Conservation (phyloP, 2,797 vertebrate species). For the Melanotaenia trifasciata region DNA sequence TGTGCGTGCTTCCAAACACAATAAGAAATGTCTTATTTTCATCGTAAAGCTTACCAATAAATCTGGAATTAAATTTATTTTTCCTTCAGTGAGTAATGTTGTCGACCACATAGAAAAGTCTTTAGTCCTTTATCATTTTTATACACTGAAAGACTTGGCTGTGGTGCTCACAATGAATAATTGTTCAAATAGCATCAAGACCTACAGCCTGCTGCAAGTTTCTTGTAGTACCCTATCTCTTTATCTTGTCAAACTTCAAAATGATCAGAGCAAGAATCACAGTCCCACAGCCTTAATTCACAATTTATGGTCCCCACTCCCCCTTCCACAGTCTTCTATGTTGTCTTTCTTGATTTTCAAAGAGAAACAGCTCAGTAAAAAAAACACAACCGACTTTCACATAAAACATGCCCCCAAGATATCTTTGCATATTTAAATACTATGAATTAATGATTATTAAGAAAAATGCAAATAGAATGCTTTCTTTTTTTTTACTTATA, state of each 20-base stretch:
- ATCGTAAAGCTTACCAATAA: constrained; percentile 13
- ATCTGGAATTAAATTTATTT: constrained; percentile 26
- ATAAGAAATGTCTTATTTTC: constrained; percentile 21
- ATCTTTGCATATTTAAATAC: constrained; percentile 9
- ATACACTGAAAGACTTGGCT: not conserved
- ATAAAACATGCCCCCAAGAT: not conserved
- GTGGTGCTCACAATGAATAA: constrained; percentile 13
- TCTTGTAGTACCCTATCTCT: constrained; percentile 4
- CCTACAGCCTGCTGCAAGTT: not conserved
- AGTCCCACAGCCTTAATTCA: constrained; percentile 10
- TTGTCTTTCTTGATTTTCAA: constrained; percentile 17
- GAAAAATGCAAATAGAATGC: constrained; percentile 13
- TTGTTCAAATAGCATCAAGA: constrained; percentile 2
- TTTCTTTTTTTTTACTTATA: constrained; percentile 17
- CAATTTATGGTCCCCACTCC: constrained; percentile 4
- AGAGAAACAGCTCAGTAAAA: not conserved
- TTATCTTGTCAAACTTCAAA: constrained; percentile 16
- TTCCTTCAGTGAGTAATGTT: constrained; percentile 6
- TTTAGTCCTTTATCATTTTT: not conserved
- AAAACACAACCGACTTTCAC: not conserved
- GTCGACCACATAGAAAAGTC: constrained; percentile 1
- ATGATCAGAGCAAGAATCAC: constrained; percentile 10
- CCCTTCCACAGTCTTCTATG: not conserved
- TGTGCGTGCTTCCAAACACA: constrained; percentile 20
- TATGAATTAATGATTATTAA: constrained; percentile 14